Conservation (phyloP, 2,113 vertebrate genomes). For the Aptenodytes patagonicus region DNA sequence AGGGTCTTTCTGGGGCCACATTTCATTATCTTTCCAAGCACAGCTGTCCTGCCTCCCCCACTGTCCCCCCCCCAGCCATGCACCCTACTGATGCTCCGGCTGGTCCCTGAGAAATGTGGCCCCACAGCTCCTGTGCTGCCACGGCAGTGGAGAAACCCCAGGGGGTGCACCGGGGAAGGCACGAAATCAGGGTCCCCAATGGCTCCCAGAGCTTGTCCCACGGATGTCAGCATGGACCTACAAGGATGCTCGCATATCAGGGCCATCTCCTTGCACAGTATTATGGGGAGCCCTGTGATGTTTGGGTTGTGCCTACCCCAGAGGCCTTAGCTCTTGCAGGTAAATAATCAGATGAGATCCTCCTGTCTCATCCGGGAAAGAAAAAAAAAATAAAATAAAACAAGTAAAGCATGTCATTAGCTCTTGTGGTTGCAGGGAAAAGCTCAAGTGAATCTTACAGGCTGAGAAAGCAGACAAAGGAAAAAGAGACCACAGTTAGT, state of each 20-base stretch:
- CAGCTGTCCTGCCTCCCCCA: not conserved
- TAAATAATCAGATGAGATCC: not conserved
- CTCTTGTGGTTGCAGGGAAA: not conserved
- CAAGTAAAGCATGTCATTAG: not conserved
- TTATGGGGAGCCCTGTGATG: fast-evolving
- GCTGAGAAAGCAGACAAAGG: constrained; percentile 24
- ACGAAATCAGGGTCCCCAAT: not conserved
- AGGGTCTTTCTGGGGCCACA: constrained; percentile 63
- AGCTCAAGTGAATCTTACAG: not conserved
- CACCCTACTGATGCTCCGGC: constrained; percentile 22
- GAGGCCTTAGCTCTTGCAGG: not conserved
- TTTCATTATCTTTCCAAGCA: constrained; percentile 70
- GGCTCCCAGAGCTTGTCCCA: not conserved
- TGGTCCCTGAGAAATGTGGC: constrained; percentile 9
- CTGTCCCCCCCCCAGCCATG: not conserved
- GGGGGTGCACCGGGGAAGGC: not conserved
- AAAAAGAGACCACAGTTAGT: not conserved
- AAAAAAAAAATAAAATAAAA: not conserved
- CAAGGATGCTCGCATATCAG: not conserved
- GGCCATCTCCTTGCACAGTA: not conserved
- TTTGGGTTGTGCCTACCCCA: not conserved
- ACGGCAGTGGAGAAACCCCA: not conserved
- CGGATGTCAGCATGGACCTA: fast-evolving
- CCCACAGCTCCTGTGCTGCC: not conserved
- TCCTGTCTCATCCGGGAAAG: not conserved